Percentiles rank a stretch among this genome's conserved stretches.
These are phyloP conservation scores for Desoria tigrina DNA, from an alignment of 2,888 invertebrate species.

Conservation along the genomic window DNA sequence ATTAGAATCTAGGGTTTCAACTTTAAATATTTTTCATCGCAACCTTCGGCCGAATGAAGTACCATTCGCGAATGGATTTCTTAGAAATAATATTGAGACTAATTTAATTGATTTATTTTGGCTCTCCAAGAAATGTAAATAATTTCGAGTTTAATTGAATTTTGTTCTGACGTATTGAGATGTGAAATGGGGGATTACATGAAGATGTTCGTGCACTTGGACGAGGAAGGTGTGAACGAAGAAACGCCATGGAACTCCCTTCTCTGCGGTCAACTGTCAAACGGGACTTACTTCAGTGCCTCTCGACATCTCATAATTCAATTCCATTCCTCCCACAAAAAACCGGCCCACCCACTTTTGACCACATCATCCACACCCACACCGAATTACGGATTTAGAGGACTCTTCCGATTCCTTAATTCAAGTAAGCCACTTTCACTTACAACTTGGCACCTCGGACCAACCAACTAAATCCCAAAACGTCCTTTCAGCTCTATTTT, in stretches of 20 bases:
- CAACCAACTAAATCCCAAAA: too few species aligned
- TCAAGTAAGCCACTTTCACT: constrained; percentile 35
- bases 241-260: constrained; percentile 73
- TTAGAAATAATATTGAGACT: too few species aligned
- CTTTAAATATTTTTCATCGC: too few species aligned
- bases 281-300: constrained; percentile 73
- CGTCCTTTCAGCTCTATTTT: too few species aligned
- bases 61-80: too few species aligned
- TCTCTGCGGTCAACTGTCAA: constrained; percentile 71
- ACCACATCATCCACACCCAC: constrained; percentile 15
- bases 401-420: constrained; percentile 51
- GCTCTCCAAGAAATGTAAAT: too few species aligned
- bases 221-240: constrained; percentile 68
- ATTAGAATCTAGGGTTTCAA: too few species aligned
- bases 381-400: constrained; percentile 42
- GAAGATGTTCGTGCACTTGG: constrained; percentile 73
- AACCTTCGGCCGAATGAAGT: too few species aligned
- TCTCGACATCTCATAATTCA: constrained; percentile 73
- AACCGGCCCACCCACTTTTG: constrained; percentile 17
- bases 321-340: constrained; percentile 63
- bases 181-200: constrained; percentile 62
- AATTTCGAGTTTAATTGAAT: too few species aligned
- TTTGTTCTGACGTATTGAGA: too few species aligned
- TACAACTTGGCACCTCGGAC: too few species aligned
- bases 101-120: too few species aligned